Conservation (phyloP, 2,888 invertebrate genomes). For the Drosophila fungiperda region DNA sequence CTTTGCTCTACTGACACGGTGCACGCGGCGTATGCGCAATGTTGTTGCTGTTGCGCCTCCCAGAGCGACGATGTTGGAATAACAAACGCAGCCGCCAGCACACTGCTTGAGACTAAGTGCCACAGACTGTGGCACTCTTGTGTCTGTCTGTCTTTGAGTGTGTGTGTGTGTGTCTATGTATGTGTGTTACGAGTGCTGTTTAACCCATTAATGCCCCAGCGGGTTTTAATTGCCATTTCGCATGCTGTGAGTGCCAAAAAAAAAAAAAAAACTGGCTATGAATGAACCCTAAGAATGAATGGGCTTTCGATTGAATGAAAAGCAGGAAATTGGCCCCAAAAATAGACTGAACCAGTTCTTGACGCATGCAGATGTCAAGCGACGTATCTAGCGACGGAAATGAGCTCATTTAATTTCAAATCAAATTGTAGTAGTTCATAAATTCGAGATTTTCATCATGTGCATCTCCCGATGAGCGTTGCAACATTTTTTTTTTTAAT, state of each 20-base stretch:
- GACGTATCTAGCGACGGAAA: conserved; percentile 65
- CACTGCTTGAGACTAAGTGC: conserved; percentile 77
- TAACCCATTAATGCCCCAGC: conserved; percentile 75
- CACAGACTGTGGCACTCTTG: conserved; percentile 7
- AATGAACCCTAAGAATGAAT: conserved; percentile 57
- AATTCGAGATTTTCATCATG: conserved; percentile 54
- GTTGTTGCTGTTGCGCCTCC: conserved; percentile 75
- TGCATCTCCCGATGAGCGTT: conserved; percentile 29
- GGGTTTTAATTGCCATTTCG: conserved; percentile 69
- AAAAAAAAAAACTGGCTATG: conserved; percentile 22
- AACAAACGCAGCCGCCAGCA: conserved; percentile 46
- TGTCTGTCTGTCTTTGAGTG: neutral
- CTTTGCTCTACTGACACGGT: conserved; percentile 64
- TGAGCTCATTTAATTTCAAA: conserved; percentile 74
- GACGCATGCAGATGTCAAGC: conserved; percentile 59
- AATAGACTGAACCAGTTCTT: conserved; percentile 35
- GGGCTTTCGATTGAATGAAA: conserved; percentile 45
- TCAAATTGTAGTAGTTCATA: conserved; percentile 63
- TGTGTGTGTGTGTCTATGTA: neutral
- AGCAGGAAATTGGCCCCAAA: conserved; percentile 59
- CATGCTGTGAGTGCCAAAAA: conserved; percentile 74
- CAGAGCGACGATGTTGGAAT: conserved; percentile 59
- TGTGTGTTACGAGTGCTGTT: conserved; percentile 48
- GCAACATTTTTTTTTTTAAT: conserved; percentile 50
- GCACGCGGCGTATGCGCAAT: conserved; percentile 76